A percentile compares a stretch with the other conserved stretches of the same genome.
Conservation (phyloP, 2,888 invertebrate species). For the Hoplodrina blanda region DNA sequence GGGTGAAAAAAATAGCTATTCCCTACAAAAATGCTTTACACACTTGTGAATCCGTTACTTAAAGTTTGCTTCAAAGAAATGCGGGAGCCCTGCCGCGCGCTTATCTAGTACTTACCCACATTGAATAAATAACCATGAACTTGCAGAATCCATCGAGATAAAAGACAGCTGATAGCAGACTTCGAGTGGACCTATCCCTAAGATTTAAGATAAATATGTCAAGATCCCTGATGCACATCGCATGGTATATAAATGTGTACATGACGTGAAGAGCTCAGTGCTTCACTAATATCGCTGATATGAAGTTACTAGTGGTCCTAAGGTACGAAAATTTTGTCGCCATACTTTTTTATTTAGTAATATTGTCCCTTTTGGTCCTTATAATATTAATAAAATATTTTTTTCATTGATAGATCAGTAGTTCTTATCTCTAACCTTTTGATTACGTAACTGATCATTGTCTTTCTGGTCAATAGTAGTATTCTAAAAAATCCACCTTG, state of each 20-base stretch:
- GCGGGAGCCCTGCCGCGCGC: not conserved
- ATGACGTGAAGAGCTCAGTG: not conserved
- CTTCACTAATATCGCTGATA: constrained; percentile 29
- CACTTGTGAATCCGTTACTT: no score
- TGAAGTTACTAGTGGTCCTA: constrained; percentile 50
- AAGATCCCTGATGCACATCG: not conserved
- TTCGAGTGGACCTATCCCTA: constrained; percentile 9
- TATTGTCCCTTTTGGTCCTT: no score
- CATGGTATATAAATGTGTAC: constrained; percentile 14
- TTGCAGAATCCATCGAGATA: constrained; percentile 12
- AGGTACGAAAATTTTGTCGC: constrained; percentile 24
- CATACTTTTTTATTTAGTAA: no score
- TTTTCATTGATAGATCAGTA: no score
- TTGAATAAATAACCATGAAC: not conserved
- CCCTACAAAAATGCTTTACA: no score
- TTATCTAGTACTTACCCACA: not conserved
- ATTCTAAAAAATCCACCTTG: no score
- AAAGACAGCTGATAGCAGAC: constrained; percentile 3
- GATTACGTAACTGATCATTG: no score
- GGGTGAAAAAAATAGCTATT: no score
- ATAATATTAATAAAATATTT: no score
- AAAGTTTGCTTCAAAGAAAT: no score
- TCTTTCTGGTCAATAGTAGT: no score
- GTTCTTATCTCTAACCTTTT: no score
- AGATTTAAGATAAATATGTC: constrained; percentile 28